Evolutionary conservation across 2,113 vertebrate species (phyloP).

Genomic region (Tautogolabrus adspersus): DNA sequence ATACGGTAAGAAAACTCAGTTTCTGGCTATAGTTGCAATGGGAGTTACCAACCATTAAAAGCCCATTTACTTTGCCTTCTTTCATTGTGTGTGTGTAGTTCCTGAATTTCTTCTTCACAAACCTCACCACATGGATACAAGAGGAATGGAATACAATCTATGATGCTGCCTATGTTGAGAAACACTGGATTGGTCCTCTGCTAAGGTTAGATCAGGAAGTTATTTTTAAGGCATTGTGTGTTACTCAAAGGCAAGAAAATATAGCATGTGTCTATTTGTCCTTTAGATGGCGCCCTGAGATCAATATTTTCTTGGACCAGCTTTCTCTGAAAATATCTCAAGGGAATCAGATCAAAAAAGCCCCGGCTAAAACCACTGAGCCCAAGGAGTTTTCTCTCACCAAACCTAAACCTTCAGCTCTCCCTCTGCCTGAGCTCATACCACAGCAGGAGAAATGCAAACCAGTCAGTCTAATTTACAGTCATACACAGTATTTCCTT

Average conservation of each 20-base stretch:
- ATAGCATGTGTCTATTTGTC: constrained; percentile 18
- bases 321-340: constrained; percentile 72
- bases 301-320: constrained; percentile 83
- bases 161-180: constrained; percentile 83
- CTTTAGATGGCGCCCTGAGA: constrained; percentile 88
- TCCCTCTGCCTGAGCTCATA: constrained; percentile 82
- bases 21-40: neutral
- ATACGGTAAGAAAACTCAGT: constrained; percentile 81
- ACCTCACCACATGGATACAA: constrained; percentile 90
- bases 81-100: constrained; percentile 84
- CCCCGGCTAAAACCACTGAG: constrained; percentile 77
- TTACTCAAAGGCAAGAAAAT: neutral
- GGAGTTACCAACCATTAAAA: neutral
- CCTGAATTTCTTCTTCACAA: constrained; percentile 89
- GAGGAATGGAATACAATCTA: constrained; percentile 91
- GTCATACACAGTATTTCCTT: neutral
- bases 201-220: constrained; percentile 80
- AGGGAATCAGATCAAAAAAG: constrained; percentile 67
- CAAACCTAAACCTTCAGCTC: constrained; percentile 80
- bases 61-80: neutral
- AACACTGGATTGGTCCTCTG: constrained; percentile 87
- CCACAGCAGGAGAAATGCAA: constrained; percentile 79
- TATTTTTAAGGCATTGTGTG: neutral
- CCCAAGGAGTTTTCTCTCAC: constrained; percentile 89
- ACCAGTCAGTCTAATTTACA: constrained; percentile 84